Conservation (phyloP, 2,888 invertebrate species). For the Volucella inflata region DNA sequence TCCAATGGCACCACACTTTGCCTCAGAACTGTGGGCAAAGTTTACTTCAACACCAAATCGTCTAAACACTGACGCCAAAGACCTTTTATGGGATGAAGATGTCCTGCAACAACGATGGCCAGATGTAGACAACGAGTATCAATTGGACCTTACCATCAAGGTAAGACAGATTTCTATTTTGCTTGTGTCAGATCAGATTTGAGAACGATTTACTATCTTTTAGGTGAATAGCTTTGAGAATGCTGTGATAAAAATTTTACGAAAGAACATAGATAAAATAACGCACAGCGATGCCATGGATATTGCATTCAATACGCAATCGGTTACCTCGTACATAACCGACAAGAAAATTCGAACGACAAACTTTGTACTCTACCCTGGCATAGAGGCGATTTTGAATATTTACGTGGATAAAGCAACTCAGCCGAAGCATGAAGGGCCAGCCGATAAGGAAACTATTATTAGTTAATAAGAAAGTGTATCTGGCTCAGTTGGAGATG, state of each 20-base stretch:
- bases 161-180: constrained; percentile 83
- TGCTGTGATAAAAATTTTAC: constrained; percentile 85
- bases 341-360: constrained; percentile 82
- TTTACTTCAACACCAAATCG: constrained; percentile 88
- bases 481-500: constrained; percentile 22
- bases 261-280: constrained; percentile 84
- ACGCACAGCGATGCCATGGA: constrained; percentile 85
- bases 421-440: constrained; percentile 74
- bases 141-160: constrained; percentile 87
- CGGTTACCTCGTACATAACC: constrained; percentile 81
- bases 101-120: constrained; percentile 93
- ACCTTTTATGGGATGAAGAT: constrained; percentile 88
- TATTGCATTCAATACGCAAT: constrained; percentile 84
- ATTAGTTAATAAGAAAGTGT: constrained; percentile 22
- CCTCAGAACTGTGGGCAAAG: constrained; percentile 95
- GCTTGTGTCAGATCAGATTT: neutral
- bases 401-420: constrained; percentile 81
- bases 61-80: constrained; percentile 83
- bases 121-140: constrained; percentile 88
- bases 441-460: constrained; percentile 34
- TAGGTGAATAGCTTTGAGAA: constrained; percentile 85
- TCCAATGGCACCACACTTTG: constrained; percentile 95
- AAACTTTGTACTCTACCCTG: constrained; percentile 82
- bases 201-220: constrained; percentile 56
- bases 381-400: constrained; percentile 83